Base-by-base conservation (phyloP, 2,888 invertebrate genomes). In the Yponomeuta cagnagella region DNA sequence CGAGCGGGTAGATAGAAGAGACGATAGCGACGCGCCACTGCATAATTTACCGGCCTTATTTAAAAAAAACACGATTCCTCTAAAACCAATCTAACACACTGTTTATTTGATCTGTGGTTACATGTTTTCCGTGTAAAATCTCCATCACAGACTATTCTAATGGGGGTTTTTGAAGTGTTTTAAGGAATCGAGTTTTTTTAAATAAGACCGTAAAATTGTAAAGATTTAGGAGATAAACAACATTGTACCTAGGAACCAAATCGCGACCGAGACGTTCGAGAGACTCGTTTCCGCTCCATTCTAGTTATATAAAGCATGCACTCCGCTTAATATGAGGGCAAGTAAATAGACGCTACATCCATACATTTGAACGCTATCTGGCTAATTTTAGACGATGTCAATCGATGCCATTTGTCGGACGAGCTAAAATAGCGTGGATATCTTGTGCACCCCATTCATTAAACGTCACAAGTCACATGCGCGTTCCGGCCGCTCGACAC, bases 361-460 rank as follows among this genome's bases (percentile, higher is more conserved):
- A 76, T 37, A 48, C 70, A 70, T 70, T 70, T 66, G 66, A 65
- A 48, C 66, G 63, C 48, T 65, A 63, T 75, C 75, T 74, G 74
- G 77, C 83, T 84, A 87, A 77, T 80, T 78, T 82, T 87, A 86
- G 85, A 75, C 43, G 52, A 76, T 84, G 84, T 85, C 84, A 86
- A 86, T 85, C 83, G 83, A 75, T 79, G 79, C 78, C 82, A 79
- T 82, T 83, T 80, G 83, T 82, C 81, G 80, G 76, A 77, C 74
- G 75, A 76, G 77, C 80, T 80, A 80, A 79, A 86, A 82, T 80
- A 80, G 82, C 77, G 72, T 75, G 79, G 80, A 83, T 84, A 84
- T 80, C 77, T 79, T 77, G 78, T 77, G 79, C 75, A 76, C 75
- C 76, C 75, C 83, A 83, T 85, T 85, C 84, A 85, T 83, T 81